Percentiles rank a stretch among this genome's conserved stretches.
These are phyloP conservation scores for Leucophenga montana DNA, from an alignment of 2,888 invertebrate genomes.

Conservation along the genomic window DNA sequence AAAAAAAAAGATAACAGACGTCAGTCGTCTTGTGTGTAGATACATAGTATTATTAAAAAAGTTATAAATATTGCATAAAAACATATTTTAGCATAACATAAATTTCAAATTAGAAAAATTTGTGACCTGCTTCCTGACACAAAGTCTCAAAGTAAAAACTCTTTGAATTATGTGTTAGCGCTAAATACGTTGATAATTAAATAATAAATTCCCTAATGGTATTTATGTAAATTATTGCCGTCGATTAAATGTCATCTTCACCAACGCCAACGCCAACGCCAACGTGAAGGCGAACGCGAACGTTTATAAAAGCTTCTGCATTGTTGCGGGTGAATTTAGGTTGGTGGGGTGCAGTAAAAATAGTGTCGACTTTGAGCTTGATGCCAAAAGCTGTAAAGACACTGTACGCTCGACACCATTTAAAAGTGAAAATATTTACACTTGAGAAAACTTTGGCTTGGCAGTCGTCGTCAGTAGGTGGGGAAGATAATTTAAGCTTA, in stretches of 20 bases:
- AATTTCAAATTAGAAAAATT: slow-evolving; percentile 16
- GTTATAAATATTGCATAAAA: slow-evolving; percentile 14
- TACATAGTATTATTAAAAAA: slow-evolving; percentile 17
- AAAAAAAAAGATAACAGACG: neutral
- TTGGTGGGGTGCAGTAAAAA: neutral
- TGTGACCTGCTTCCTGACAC: neutral
- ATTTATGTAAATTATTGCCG: slow-evolving; percentile 22
- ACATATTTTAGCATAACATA: slow-evolving; percentile 5
- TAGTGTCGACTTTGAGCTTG: slow-evolving; percentile 1
- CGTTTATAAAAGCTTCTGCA: neutral
- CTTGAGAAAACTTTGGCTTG: slow-evolving; percentile 13
- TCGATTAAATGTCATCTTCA: slow-evolving; percentile 10
- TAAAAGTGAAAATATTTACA: slow-evolving; percentile 24
- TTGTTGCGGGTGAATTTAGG: neutral
- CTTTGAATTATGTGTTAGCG: neutral
- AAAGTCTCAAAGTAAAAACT: neutral
- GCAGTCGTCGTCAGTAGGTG: too few species aligned
- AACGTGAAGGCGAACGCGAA: neutral
- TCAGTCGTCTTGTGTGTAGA: neutral
- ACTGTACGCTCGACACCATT: neutral
- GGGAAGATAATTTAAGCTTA: too few species aligned
- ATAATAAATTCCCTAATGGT: slow-evolving; percentile 17
- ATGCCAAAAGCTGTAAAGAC: neutral
- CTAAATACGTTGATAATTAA: slow-evolving; percentile 9
- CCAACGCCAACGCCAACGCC: neutral